A percentile compares a stretch with the other conserved stretches of the same genome.
These are phyloP conservation scores for Gymnosoma rotundatum DNA, from an alignment of 2,888 invertebrate species.

Conservation along the genomic window DNA sequence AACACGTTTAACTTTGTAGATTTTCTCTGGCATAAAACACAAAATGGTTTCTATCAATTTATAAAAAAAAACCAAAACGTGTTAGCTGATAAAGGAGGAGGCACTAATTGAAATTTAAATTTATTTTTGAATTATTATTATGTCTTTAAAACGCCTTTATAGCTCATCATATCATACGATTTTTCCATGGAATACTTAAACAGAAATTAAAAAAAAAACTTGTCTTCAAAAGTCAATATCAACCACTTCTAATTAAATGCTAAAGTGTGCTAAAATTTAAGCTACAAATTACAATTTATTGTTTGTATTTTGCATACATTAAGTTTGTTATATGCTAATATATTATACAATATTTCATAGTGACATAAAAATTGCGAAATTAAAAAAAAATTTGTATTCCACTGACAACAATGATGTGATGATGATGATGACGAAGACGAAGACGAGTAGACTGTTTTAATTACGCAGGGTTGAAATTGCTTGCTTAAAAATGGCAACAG, in stretches of 20 bases:
- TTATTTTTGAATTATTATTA: not conserved
- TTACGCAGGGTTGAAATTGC: no score
- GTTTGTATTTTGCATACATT: not conserved
- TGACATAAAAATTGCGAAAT: not conserved
- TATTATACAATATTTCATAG: slow-evolving; percentile 23
- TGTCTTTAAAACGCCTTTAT: no score
- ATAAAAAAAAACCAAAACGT: not conserved
- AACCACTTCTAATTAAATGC: slow-evolving; percentile 2
- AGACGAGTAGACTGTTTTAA: not conserved
- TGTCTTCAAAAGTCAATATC: not conserved
- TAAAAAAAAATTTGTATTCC: not conserved
- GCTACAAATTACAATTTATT: slow-evolving; percentile 3
- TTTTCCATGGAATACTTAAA: no score
- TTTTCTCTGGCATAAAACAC: not conserved
- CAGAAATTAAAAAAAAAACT: not conserved
- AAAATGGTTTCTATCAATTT: not conserved
- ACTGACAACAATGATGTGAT: not conserved
- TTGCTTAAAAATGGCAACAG: no score
- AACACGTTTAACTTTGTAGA: not conserved
- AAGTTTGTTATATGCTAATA: slow-evolving; percentile 14
- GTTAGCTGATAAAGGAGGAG: no score
- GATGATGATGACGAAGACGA: not conserved
- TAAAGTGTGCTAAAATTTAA: slow-evolving; percentile 23
- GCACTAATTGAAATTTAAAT: not conserved
- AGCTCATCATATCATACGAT: no score